A percentile compares a stretch with the other conserved stretches of the same genome.
These are phyloP conservation scores for Cricetomys ansorgei DNA, from an alignment of 2,113 vertebrate species.

Conservation along the genomic window DNA sequence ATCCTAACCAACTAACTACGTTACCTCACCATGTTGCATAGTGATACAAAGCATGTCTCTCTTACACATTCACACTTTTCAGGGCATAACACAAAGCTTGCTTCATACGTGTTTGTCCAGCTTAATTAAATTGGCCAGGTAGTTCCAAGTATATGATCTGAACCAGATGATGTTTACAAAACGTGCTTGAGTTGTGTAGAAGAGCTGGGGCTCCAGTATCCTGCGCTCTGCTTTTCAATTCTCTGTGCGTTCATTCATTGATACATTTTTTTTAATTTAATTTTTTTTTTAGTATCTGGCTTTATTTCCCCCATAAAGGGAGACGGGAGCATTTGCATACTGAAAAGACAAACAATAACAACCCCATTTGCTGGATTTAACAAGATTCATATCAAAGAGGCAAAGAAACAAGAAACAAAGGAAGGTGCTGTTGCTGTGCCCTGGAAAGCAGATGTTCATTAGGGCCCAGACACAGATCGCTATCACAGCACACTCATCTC, in stretches of 20 bases:
- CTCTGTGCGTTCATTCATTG: slow-evolving; percentile 57
- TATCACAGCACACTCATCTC: slow-evolving; percentile 73
- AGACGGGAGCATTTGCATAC: slow-evolving; percentile 50
- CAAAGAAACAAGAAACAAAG: slow-evolving; percentile 73
- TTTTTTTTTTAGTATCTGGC: slow-evolving; percentile 64
- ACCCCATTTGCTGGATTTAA: slow-evolving; percentile 52
- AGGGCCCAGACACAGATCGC: slow-evolving; percentile 72
- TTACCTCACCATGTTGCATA: not conserved
- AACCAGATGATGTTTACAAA: not conserved
- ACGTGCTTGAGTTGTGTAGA: not conserved
- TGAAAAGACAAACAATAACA: slow-evolving; percentile 65
- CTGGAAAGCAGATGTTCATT: slow-evolving; percentile 76
- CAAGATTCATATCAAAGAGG: slow-evolving; percentile 75
- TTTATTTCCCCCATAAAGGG: not conserved
- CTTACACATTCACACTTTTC: slow-evolving; percentile 11
- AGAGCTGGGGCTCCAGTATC: not conserved
- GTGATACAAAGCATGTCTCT: not conserved
- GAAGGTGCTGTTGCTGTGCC: slow-evolving; percentile 14
- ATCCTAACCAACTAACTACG: slow-evolving; percentile 2
- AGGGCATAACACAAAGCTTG: not conserved
- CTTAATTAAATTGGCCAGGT: slow-evolving; percentile 34
- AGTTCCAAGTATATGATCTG: not conserved
- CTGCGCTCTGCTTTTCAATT: slow-evolving; percentile 46
- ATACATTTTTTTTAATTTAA: slow-evolving; percentile 66
- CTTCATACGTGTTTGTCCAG: not conserved